Percentiles rank a stretch among this genome's conserved stretches.
These are phyloP conservation scores for Drosophila mojavensis DNA, from an alignment of 1,140 invertebrate species.

Conservation along the genomic window DNA sequence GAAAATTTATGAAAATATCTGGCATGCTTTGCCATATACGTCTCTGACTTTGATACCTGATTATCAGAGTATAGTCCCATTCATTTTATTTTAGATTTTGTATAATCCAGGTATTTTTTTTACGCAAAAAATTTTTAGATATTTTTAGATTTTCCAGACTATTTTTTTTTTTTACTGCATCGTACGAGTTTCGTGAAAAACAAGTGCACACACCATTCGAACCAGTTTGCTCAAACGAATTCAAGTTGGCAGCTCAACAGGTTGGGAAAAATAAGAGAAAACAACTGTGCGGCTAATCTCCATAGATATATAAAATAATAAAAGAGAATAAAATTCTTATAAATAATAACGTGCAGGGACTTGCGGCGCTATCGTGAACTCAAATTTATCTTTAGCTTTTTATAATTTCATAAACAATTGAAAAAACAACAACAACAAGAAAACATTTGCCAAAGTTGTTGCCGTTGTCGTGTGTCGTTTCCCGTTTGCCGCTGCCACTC, in stretches of 20 bases:
- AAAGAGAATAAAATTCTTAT: conserved; percentile 6
- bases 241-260: conserved; percentile 35
- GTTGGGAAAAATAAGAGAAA: conserved; percentile 13
- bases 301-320: not conserved
- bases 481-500: conserved; percentile 29
- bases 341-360: conserved; percentile 21
- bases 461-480: conserved; percentile 15
- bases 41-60: too few relatives aligned
- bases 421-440: conserved; percentile 8
- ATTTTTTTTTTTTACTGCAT: not conserved
- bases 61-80: too few relatives aligned
- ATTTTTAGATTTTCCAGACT: not conserved
- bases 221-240: conserved; percentile 43
- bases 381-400: conserved; percentile 49
- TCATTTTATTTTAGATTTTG: too few relatives aligned
- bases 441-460: conserved; percentile 41
- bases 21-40: too few relatives aligned
- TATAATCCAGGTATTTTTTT: too few relatives aligned
- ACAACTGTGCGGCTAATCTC: conserved; percentile 2
- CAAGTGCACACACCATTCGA: conserved; percentile 34
- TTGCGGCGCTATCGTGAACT: conserved; percentile 39
- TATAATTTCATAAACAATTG: conserved; percentile 35
- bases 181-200: conserved; percentile 3
- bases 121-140: too few relatives aligned
- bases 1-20: too few relatives aligned